Base-by-base conservation (phyloP, 2,797 vertebrate genomes). In the Pseudochaenichthys georgianus region DNA sequence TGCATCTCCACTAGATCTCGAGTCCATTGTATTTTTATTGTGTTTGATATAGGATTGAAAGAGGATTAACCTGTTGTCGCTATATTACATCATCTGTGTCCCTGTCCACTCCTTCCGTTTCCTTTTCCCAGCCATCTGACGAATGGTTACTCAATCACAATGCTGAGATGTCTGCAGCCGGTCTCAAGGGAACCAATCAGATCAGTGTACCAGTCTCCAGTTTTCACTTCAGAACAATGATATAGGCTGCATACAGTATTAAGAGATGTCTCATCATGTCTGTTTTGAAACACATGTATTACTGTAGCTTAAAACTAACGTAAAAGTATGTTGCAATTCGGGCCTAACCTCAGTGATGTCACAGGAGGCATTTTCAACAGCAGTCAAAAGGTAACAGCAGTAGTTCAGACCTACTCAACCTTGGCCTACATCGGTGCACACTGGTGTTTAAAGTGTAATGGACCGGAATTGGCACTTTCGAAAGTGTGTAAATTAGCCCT, bases 171-270 rank as follows among this genome's bases (percentile, higher is more conserved):
- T 72, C 64, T 42, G 69, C 63, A 13, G 51, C 47, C 28, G 28
- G 64, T 66, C 73, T 81, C 52, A 50, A 50, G 66, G 38, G 61
- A 75, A 80, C 28, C 43, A 55, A 78, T 84, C 53, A 73, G 67
- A 86, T 84, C 75, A 52, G 61, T 72, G 84, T 84, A 81, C 77
- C 83, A 84, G 77, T 60, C 79, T 83, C 79, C 73, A 84, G 64
- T 80, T 67, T 78, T 73, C 58, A 59, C 61, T 72, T 65, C 60
- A 60, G 45, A 61, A 85, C 85, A 87, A 83, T 61, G 65, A 64
- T 57, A 51, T 19, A 42, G 7, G 42, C 19, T 16, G 9, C 60
- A 48, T 17, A 68, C 46, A 48, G 45, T 16, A 34, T 54, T 9
- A 0, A 51, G n/a, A 54, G 50, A 58, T 62, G 45, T 21, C 21